Evolutionary conservation across 1,140 invertebrate species (phyloP).

Genomic region (Philopotamus ludificatus): DNA sequence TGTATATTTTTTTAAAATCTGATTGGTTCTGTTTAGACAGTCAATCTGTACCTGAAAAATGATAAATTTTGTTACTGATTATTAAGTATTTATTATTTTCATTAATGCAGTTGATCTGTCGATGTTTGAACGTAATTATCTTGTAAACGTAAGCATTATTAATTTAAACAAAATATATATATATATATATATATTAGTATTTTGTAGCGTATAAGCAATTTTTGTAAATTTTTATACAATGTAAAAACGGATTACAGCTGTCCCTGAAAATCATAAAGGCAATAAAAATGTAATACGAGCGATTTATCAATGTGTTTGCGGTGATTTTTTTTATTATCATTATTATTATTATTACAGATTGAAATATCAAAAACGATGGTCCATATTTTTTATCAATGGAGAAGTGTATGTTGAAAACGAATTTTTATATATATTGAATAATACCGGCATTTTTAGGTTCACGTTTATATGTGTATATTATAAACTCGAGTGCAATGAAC

Average conservation of each 20-base stretch:
- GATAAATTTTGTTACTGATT: background rate
- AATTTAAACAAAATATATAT: background rate
- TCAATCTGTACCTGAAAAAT: constrained; percentile 2
- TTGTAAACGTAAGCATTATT: background rate
- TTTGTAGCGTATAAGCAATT: background rate
- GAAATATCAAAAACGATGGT: no score
- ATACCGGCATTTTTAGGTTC: no score
- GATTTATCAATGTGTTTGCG: no score
- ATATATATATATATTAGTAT: no score
- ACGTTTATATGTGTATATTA: constrained; percentile 3
- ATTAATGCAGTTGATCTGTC: background rate
- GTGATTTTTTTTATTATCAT: no score
- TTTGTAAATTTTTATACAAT: background rate
- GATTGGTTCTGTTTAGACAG: background rate
- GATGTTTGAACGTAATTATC: background rate
- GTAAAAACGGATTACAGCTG: background rate
- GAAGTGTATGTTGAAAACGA: no score
- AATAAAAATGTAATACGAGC: background rate
- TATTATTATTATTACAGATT: no score
- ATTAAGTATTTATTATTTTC: background rate
- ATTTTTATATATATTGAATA: no score
- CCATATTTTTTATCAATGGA: no score
- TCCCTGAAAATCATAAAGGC: no score
- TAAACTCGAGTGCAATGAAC: constrained; percentile 4
- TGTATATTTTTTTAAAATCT: background rate